These are phyloP conservation scores for Sandelia bainsii DNA, from an alignment of 2,797 vertebrate species.

Conservation along the genomic window DNA sequence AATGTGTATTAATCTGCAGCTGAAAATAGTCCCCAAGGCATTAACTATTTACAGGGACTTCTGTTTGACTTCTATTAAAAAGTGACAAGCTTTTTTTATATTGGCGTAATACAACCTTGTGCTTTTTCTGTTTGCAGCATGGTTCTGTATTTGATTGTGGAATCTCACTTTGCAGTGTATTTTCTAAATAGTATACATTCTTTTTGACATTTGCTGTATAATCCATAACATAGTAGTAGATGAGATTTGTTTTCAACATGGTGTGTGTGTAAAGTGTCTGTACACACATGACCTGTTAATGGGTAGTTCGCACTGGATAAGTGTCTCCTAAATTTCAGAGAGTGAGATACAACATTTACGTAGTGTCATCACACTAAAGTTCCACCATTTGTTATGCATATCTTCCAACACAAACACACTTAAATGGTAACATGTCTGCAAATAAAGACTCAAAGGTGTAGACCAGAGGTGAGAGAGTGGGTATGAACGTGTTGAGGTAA, in stretches of 20 bases:
- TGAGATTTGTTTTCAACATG: conserved; percentile 9
- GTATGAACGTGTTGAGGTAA: conserved; percentile 44
- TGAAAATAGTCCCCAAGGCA: too few relatives aligned
- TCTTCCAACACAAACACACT: conserved; percentile 18
- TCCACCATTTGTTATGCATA: conserved; percentile 38
- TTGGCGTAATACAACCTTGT: too few relatives aligned
- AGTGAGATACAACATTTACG: conserved; percentile 59
- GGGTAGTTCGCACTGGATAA: conserved; percentile 48
- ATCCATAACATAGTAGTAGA: neutral
- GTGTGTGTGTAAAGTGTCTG: conserved; percentile 30
- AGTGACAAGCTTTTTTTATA: too few relatives aligned
- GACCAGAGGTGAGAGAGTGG: conserved; percentile 10
- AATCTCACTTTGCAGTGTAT: too few relatives aligned
- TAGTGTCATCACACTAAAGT: conserved; percentile 55
- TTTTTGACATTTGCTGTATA: too few relatives aligned
- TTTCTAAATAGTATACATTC: too few relatives aligned
- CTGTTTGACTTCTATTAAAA: neutral
- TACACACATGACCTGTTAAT: conserved; percentile 53
- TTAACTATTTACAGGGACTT: too few relatives aligned
- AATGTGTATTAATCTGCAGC: neutral
- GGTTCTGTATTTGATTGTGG: too few relatives aligned
- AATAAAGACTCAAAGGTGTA: conserved; percentile 30
- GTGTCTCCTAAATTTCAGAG: conserved; percentile 36
- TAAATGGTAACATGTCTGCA: conserved; percentile 18
- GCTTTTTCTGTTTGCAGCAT: too few relatives aligned